Conservation (phyloP, 2,113 vertebrate species). For the Brienomyrus longianalis region DNA sequence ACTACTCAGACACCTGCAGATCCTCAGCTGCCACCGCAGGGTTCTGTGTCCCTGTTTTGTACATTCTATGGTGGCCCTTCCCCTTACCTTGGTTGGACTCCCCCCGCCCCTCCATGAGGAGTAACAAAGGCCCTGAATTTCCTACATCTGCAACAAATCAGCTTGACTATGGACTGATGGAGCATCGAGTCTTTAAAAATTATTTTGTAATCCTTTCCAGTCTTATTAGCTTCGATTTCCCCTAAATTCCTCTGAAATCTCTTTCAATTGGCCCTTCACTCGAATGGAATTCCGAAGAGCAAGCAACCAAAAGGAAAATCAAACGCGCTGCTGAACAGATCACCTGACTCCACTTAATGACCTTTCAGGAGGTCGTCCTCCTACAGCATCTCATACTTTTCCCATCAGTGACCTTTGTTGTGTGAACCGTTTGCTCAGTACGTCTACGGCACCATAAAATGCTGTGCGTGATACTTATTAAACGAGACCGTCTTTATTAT, state of each 20-base stretch:
- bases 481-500: neutral
- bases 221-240: neutral
- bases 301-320: neutral
- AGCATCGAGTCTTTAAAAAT: neutral
- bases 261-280: neutral
- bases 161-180: neutral
- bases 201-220: neutral
- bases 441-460: neutral
- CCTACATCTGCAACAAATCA: neutral
- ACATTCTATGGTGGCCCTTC: neutral
- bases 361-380: neutral
- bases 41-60: neutral
- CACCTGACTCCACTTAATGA: neutral
- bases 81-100: neutral
- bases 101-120: neutral
- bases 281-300: neutral
- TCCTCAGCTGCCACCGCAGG: neutral
- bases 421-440: neutral
- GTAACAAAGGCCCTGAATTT: neutral
- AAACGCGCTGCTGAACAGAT: neutral
- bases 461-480: neutral
- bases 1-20: neutral
- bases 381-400: neutral
- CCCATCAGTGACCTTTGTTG: neutral
- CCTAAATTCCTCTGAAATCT: neutral